Conservation (phyloP, 2,113 vertebrate genomes). For the Rhadina sibilatrix region DNA sequence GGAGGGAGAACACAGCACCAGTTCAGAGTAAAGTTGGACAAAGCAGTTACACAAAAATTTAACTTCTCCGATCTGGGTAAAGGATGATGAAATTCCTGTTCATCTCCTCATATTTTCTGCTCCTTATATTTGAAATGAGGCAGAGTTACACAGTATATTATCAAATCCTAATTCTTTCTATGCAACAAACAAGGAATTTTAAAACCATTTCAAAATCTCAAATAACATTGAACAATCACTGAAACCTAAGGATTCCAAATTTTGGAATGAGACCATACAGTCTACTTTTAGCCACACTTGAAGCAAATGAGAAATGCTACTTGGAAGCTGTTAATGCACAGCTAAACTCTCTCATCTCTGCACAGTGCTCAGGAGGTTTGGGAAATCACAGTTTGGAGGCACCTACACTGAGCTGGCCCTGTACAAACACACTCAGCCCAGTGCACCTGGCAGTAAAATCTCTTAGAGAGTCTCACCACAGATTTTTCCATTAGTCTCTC, state of each 20-base stretch:
- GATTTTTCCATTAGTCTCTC: background rate
- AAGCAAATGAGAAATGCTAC: background rate
- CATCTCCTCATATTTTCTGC: background rate
- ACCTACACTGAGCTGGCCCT: background rate
- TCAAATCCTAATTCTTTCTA: background rate
- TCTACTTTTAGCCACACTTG: background rate
- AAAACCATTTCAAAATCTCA: background rate
- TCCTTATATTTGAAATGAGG: background rate
- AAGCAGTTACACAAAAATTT: background rate
- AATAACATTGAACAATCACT: background rate
- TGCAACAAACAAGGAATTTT: background rate
- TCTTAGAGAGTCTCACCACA: background rate
- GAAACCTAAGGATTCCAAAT: background rate
- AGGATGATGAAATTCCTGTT: background rate
- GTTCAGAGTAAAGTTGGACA: background rate
- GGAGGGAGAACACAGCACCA: background rate
- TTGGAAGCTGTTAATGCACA: background rate
- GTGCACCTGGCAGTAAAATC: background rate
- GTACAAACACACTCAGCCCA: background rate
- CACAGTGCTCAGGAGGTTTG: background rate
- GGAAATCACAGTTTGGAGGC: background rate
- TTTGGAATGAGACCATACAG: background rate
- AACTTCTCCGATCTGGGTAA: background rate
- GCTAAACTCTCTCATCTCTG: background rate
- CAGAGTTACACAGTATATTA: background rate